Evolutionary conservation across 2,113 vertebrate genomes (phyloP).

Genomic region (Theropithecus gelada): DNA sequence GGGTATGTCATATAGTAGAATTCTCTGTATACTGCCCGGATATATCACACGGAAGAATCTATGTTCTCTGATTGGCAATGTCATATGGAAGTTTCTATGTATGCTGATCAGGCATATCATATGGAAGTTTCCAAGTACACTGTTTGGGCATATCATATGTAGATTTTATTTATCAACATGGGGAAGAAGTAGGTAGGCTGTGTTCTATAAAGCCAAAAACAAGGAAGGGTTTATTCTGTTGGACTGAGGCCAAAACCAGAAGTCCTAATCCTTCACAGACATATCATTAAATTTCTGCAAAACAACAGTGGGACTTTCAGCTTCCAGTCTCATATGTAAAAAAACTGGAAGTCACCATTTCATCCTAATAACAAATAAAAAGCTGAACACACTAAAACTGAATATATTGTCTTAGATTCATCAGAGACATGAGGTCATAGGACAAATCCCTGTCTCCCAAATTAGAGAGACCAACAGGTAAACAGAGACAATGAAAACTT

Average conservation of each 20-base stretch:
- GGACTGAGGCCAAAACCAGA: background rate
- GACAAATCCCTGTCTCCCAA: background rate
- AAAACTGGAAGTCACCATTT: too few relatives aligned
- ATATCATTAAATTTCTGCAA: background rate
- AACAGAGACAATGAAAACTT: background rate
- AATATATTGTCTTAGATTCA: too few relatives aligned
- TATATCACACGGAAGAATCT: background rate
- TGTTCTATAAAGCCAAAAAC: background rate
- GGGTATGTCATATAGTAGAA: too few relatives aligned
- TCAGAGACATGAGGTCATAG: too few relatives aligned
- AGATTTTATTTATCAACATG: background rate
- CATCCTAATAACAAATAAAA: too few relatives aligned
- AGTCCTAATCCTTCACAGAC: background rate
- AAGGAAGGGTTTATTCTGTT: background rate
- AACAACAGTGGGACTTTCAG: background rate
- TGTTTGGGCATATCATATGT: background rate
- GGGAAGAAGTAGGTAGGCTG: background rate
- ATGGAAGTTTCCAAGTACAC: background rate
- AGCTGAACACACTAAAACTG: too few relatives aligned
- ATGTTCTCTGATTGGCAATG: background rate
- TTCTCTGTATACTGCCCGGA: background rate
- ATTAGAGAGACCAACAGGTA: background rate
- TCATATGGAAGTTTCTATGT: background rate
- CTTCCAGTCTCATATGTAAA: background rate
- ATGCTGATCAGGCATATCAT: background rate